A percentile compares a stretch with the other conserved stretches of the same genome.
phyloP scores from a whole-genome alignment of 2,797 vertebrate genomes.

The Pteropus rufus region DNA sequence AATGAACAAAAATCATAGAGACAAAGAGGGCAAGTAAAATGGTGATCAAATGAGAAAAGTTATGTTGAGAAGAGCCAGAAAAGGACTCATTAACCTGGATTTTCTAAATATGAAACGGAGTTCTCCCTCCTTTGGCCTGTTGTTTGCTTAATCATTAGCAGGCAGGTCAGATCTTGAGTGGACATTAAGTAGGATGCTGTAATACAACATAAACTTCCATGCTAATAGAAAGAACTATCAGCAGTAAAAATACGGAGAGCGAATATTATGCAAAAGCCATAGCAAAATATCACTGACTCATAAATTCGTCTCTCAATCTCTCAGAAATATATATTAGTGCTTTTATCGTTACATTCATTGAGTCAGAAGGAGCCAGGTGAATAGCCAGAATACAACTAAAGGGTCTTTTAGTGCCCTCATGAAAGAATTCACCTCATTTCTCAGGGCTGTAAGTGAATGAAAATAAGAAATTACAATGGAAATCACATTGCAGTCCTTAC shows the following conservation, averaged over 20 bases:
- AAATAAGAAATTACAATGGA: conserved; percentile 73
- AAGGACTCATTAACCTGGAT: not conserved
- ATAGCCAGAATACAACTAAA: not conserved
- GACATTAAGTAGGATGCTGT: not conserved
- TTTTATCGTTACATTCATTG: not conserved
- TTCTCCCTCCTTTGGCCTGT: not conserved
- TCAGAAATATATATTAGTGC: not conserved
- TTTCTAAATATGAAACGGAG: not conserved
- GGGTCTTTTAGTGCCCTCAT: conserved; percentile 23
- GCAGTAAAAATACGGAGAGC: conserved; percentile 16
- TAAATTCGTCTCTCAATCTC: conserved; percentile 20
- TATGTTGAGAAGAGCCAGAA: not conserved
- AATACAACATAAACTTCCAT: not conserved
- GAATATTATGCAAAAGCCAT: conserved; percentile 1
- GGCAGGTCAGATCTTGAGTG: not conserved
- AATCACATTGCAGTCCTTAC: conserved; percentile 62
- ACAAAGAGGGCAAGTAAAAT: not conserved
- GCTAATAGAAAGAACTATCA: conserved; percentile 33
- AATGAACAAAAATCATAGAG: not conserved
- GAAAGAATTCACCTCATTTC: conserved; percentile 63
- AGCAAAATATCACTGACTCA: conserved; percentile 36
- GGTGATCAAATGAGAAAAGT: not conserved
- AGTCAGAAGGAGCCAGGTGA: conserved; percentile 36
- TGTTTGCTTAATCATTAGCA: not conserved
- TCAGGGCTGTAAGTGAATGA: conserved; percentile 54